A percentile compares a stretch with the other conserved stretches of the same genome.
Conservation (phyloP, 2,113 vertebrate genomes). For the Apodemus speciosus region DNA sequence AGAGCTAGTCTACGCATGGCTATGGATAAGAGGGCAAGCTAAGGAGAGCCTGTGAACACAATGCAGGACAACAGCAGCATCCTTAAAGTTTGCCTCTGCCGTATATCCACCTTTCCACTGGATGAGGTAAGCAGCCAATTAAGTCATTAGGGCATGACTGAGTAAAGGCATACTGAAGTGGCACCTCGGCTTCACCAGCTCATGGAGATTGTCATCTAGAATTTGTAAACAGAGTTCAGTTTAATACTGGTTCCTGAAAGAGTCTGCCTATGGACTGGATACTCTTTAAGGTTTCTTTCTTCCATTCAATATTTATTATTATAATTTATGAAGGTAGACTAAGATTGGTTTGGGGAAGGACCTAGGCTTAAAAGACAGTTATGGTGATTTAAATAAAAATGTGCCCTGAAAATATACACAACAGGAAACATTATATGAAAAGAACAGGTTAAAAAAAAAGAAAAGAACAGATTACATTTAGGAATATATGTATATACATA, state of each 20-base stretch:
- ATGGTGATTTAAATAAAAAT: background rate
- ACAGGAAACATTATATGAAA: background rate
- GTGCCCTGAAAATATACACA: background rate
- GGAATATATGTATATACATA: background rate
- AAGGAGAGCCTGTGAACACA: background rate
- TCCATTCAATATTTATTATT: conserved; percentile 15
- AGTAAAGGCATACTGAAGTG: no score
- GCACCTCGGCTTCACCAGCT: background rate
- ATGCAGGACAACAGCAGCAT: no score
- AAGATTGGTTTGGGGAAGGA: rapidly evolving
- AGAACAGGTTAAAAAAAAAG: no score
- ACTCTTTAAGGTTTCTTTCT: background rate
- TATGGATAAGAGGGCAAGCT: background rate
- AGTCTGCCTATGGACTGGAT: background rate
- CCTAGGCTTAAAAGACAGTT: background rate
- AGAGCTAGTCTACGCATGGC: background rate
- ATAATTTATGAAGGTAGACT: background rate
- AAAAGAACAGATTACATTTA: background rate
- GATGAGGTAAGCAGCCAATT: background rate
- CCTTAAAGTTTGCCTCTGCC: no score
- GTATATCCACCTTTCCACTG: background rate
- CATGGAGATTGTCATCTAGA: background rate
- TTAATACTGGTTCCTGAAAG: background rate
- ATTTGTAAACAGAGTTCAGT: background rate
- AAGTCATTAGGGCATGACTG: background rate